These are phyloP conservation scores for Chascanopsetta lugubris DNA, from an alignment of 2,113 vertebrate genomes.

Conservation along the genomic window DNA sequence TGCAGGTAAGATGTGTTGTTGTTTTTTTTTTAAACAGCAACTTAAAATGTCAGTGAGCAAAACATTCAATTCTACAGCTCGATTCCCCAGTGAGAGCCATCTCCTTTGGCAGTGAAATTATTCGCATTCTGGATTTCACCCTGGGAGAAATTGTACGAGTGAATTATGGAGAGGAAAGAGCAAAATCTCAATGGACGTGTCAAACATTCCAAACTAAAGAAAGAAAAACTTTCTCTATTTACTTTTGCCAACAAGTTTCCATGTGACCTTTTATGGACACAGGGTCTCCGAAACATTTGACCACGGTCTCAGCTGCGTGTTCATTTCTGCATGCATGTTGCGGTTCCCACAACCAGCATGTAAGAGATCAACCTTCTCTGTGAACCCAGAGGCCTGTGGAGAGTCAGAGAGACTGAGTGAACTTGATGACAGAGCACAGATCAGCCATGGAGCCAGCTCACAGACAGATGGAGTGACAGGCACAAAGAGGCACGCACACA, in stretches of 20 bases:
- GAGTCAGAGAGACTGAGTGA: slow-evolving; percentile 29
- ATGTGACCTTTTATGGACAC: slow-evolving; percentile 71
- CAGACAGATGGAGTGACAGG: slow-evolving; percentile 18
- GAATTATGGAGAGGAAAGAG: not conserved
- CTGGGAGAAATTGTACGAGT: slow-evolving; percentile 8
- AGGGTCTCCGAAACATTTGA: slow-evolving; percentile 18
- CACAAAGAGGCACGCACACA: slow-evolving; percentile 36
- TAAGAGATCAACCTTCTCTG: slow-evolving; percentile 45
- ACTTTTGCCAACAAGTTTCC: slow-evolving; percentile 35
- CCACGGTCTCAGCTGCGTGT: slow-evolving; percentile 33
- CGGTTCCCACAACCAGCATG: slow-evolving; percentile 68
- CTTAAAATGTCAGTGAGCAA: not conserved
- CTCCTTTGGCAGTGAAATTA: slow-evolving; percentile 14
- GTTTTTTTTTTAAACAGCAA: not conserved
- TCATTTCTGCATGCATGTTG: slow-evolving; percentile 27
- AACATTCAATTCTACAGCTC: not conserved
- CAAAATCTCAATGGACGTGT: slow-evolving; percentile 47
- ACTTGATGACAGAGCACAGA: slow-evolving; percentile 57
- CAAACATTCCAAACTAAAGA: slow-evolving; percentile 49
- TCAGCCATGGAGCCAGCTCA: too few species aligned
- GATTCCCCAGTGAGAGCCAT: not conserved
- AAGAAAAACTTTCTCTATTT: slow-evolving; percentile 21
- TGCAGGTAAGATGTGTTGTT: slow-evolving; percentile 70
- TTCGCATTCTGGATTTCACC: not conserved
- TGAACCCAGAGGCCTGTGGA: slow-evolving; percentile 62